Conservation (phyloP, 2,113 vertebrate species). For the Physeter macrocephalus region DNA sequence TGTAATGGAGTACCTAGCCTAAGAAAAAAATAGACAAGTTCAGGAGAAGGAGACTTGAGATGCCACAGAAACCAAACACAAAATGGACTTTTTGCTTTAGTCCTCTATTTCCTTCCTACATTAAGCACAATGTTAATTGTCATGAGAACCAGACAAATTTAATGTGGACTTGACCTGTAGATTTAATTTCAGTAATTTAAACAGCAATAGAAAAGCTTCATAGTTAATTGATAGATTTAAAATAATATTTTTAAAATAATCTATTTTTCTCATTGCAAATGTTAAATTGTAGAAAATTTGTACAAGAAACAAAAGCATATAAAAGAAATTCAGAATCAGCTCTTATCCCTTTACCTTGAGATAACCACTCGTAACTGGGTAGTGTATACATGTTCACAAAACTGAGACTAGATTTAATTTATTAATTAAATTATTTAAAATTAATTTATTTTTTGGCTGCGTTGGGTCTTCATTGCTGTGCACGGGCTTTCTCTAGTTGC, state of each 20-base stretch:
- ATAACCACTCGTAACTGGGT: neutral
- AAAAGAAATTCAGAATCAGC: neutral
- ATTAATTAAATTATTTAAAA: too few relatives aligned
- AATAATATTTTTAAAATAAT: neutral
- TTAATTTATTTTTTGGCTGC: too few relatives aligned
- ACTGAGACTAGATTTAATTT: neutral
- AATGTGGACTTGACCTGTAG: neutral
- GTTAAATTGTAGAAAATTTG: neutral
- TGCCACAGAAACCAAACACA: neutral
- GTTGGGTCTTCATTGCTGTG: too few relatives aligned
- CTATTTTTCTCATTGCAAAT: neutral
- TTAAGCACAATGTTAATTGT: neutral
- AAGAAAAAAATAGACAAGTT: neutral
- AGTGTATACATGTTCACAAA: neutral
- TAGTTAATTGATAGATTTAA: neutral
- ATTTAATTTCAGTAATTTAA: neutral
- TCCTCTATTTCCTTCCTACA: neutral
- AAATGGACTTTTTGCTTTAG: neutral
- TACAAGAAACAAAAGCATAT: neutral
- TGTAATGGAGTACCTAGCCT: neutral
- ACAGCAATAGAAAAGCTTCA: neutral
- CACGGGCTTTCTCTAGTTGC: too few relatives aligned
- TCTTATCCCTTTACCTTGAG: neutral
- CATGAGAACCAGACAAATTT: neutral
- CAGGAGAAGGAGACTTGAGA: neutral